Evolutionary conservation across 23 tunicate genomes (phyloP), one percentile per base, ranked within the genome.

Genomic region (Trididemnum miniatum): DNA sequence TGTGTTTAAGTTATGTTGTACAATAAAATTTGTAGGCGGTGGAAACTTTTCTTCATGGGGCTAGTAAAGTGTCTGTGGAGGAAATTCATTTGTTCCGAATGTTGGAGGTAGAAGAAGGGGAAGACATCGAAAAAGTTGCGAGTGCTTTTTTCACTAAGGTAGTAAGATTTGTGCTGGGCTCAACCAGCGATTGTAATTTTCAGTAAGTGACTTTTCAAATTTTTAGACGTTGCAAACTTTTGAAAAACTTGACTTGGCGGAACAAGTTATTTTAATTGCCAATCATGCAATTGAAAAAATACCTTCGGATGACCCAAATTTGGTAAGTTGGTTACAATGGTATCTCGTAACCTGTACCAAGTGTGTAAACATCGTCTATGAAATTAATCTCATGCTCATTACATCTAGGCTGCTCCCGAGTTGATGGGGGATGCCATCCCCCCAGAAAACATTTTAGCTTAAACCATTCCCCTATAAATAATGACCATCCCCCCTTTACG

Each of bases 111-210:
- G 95, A 83, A 0, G 95, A 79, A 9, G 73, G 23, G 23, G 39
- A 25, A 20, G 80, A 84, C 39, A 0, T 78, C 3, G 60, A 62
- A 36, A 7, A 27, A 84, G 57, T 37, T 62, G 32, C 72, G 79
- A 89, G 80, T 84, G 31, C 57, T 79, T 89, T 76, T 38, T 89
- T 78, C 76, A 89, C 88, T 2, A 89, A 89, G 80, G 89, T 85
- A n/a, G n/a, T n/a, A n/a, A n/a, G n/a, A n/a, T n/a, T n/a, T n/a
- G n/a, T n/a, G n/a, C n/a, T n/a, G n/a, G n/a, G n/a, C n/a, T n/a
- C n/a, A n/a, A n/a, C n/a, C n/a, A n/a, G n/a, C n/a, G n/a, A n/a
- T n/a, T n/a, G n/a, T n/a, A n/a, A n/a, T n/a, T n/a, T n/a, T n/a
- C n/a, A n/a, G n/a, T n/a, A n/a, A n/a, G n/a, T n/a, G n/a, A n/a